Conservation (phyloP, 2,888 invertebrate genomes). For the Petrolisthes manimaculis region DNA sequence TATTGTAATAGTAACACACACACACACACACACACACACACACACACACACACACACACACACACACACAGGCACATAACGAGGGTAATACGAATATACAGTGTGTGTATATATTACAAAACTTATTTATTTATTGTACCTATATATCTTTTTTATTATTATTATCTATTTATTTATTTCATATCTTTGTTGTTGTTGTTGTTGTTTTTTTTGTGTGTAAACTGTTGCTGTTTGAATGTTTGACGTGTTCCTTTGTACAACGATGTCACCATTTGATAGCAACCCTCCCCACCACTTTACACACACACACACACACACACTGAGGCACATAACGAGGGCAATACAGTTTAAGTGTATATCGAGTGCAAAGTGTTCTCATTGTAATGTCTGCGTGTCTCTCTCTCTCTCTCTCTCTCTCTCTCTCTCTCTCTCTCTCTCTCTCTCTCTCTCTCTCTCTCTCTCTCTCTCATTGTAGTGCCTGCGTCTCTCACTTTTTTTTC, state of each 20-base stretch:
- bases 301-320: no score
- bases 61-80: not conserved
- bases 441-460: conserved; percentile 9
- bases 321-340: no score
- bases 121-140: no score
- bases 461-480: not conserved
- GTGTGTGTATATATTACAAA: no score
- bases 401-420: conserved; percentile 30
- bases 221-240: no score
- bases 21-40: no score
- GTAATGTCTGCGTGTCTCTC: conserved; percentile 4
- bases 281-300: not conserved
- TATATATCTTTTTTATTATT: no score
- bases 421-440: not conserved
- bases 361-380: no score
- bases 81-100: not conserved
- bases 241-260: no score
- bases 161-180: not conserved
- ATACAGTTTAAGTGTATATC: no score
- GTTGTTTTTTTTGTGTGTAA: not conserved
- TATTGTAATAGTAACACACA: no score
- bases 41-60: conserved; percentile 15
- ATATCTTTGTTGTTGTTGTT: not conserved
- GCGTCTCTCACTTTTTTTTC: not conserved
- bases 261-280: no score